These are phyloP conservation scores for Polylopha cassiicola DNA, from an alignment of 2,888 invertebrate species.

Conservation along the genomic window DNA sequence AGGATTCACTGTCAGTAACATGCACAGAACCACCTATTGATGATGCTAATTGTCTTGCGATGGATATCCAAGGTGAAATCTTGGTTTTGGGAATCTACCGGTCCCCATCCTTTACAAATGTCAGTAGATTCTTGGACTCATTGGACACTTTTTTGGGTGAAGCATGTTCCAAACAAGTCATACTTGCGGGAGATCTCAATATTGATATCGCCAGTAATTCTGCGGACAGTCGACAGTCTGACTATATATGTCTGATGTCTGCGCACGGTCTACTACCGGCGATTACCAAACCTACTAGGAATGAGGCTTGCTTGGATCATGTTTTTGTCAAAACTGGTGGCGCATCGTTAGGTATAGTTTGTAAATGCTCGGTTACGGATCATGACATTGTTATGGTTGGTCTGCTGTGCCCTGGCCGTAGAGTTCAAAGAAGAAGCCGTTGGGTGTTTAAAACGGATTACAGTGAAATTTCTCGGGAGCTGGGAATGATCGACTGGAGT, in stretches of 20 bases:
- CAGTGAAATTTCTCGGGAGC: neutral
- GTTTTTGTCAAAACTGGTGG: neutral
- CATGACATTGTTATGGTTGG: constrained; percentile 1
- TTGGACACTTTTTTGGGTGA: neutral
- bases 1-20: neutral
- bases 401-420: neutral
- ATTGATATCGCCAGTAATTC: neutral
- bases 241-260: neutral
- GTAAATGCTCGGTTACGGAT: neutral
- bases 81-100: neutral
- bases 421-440: neutral
- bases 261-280: neutral
- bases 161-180: neutral
- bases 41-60: neutral
- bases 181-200: neutral
- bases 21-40: neutral
- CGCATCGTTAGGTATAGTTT: neutral
- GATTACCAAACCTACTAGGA: neutral
- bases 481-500: neutral
- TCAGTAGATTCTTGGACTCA: neutral
- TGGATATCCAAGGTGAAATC: neutral
- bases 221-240: no score
- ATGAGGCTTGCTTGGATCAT: neutral
- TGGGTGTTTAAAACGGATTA: neutral
- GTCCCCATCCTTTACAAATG: neutral